Evolutionary conservation across 2,888 invertebrate genomes (phyloP), one percentile per base, ranked within the genome.

Genomic region (Frankliniella fusca): DNA sequence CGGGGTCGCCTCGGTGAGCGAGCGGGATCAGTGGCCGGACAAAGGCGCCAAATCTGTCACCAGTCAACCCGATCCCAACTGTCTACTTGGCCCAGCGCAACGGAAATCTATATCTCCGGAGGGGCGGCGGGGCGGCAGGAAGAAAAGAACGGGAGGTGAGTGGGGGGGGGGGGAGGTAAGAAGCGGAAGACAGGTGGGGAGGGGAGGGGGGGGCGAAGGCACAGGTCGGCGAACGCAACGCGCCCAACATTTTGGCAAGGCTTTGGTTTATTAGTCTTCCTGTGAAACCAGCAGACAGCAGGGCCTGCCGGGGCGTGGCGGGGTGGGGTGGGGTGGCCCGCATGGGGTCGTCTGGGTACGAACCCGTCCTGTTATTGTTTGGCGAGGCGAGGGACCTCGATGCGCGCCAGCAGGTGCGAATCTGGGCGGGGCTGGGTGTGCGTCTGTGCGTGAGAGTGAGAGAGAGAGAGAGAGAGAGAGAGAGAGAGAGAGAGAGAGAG

Each of bases 251-350:
- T 76, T 76, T 76, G 70, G 70, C 70, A 76, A 76, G 70, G 70
- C 27, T 23, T 27, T 76, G 70, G 23, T 76, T 76, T 76, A 76
- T 76, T 76, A 76, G 70, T 76, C 70, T 76, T 76, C 70, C 70
- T 27, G 27, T 27, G 70, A 76, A 27, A 23, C 8, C 11, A 23
- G 27, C 70, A 27, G 70, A 23, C 70, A 70, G n/a, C n/a, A 70
- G 70, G 70, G 9, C n/a, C 70, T n/a, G 23, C 12, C 15, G 54
- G 18, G 5, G 54, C 0, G 70, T 8, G 70, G 8, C 70, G 23
- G 70, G 70, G 70, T 18, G 54, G 54, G 2, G 54, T 54, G 54
- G 11, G 54, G 18, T 18, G 5, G 54, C 10, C 54, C 54, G 3
- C 15, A 15, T 54, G 54, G 54, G 54, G 54, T 20, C 18, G 54